Evolutionary conservation across 2,113 vertebrate species (phyloP), one percentile per base, ranked within the genome.

Genomic region (Bambusicola thoracicus): DNA sequence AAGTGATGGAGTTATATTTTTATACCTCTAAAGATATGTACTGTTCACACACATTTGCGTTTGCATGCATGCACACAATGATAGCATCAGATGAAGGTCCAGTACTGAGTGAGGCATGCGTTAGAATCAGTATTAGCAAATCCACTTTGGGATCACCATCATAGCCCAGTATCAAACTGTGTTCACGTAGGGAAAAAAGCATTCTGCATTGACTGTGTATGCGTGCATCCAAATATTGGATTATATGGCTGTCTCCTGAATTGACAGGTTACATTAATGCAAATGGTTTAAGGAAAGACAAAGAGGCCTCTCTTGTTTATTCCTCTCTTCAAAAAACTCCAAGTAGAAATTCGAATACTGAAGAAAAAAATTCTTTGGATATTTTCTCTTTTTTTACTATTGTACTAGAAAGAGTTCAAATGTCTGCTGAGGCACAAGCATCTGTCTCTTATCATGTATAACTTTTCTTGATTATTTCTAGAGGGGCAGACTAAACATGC

Each of bases 391-490:
- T 94, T n/a, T 89, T 94, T 92, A 51, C 85, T 89, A 77, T 82
- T 92, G 89, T 72, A 93, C 78, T 95, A 96, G 89, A 96, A 97
- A 91, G 77, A 95, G 80, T 94, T 97, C 79, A 94, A 96, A 96
- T 84, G 95, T 91, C 93, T 96, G 87, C 85, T 81, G 81, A 90
- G 85, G 87, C 95, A 92, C 69, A 56, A 97, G 92, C 98, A 97
- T 98, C 97, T 98, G 98, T 97, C 94, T 97, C 97, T 97, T 97
- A 94, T 98, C 98, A 98, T 79, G 55, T 95, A 81, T 94, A 98
- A 97, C 97, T 98, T 98, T 98, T 97, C 97, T 93, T 97, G 97
- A 97, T 97, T 98, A 97, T 97, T 98, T 97, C 97, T 98, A 95
- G 88, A 96, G 86, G 82, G 4, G 94, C 97, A 97, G 97, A 98